Conservation (phyloP, 2,113 vertebrate species). For the Setophaga coronata region DNA sequence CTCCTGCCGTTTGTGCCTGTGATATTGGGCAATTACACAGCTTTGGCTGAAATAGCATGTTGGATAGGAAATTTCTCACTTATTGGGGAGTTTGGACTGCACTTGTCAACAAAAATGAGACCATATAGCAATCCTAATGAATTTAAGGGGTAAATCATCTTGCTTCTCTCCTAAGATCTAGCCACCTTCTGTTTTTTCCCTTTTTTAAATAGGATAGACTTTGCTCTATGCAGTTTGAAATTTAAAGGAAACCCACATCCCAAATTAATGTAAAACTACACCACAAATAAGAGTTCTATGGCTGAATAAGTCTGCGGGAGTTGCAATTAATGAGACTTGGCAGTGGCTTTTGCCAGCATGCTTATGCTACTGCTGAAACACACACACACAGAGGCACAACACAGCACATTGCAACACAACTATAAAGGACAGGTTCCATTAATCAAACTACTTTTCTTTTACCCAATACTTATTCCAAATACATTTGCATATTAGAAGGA, state of each 20-base stretch:
- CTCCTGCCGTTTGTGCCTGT: slow-evolving; percentile 55
- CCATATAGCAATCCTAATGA: slow-evolving; percentile 1
- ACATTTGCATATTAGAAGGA: slow-evolving; percentile 39
- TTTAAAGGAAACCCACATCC: slow-evolving; percentile 23
- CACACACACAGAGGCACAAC: background rate
- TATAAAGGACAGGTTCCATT: slow-evolving; percentile 23
- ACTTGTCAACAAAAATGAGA: slow-evolving; percentile 30
- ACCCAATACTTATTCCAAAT: background rate
- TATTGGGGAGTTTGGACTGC: background rate
- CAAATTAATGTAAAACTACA: slow-evolving; percentile 61
- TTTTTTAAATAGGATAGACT: background rate
- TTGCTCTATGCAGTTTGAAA: slow-evolving; percentile 8
- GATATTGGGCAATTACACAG: slow-evolving; percentile 60
- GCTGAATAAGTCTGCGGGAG: slow-evolving; percentile 62
- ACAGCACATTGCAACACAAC: background rate
- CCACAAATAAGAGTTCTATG: slow-evolving; percentile 42
- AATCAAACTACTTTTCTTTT: slow-evolving; percentile 37
- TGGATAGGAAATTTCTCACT: slow-evolving; percentile 41
- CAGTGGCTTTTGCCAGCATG: slow-evolving; percentile 63
- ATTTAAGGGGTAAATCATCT: background rate
- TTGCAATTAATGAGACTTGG: slow-evolving; percentile 70
- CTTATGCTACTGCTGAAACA: slow-evolving; percentile 23
- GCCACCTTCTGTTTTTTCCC: background rate
- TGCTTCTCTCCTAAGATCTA: background rate
- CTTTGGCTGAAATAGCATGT: slow-evolving; percentile 31